Evolutionary conservation across 2,888 invertebrate species (phyloP).

Genomic region (Herminia tarsipennalis): DNA sequence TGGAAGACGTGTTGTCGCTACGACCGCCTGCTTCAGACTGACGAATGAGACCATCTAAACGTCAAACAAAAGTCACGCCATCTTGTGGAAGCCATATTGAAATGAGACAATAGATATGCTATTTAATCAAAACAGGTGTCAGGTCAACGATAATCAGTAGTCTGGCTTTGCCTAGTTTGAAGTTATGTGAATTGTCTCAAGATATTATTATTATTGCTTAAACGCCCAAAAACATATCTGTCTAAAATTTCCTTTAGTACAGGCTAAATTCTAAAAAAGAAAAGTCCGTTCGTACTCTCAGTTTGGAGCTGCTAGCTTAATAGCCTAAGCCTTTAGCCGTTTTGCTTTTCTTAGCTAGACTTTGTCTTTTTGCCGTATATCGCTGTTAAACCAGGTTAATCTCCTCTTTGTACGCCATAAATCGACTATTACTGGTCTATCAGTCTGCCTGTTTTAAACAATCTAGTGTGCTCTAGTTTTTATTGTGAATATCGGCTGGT

Average conservation of each 20-base stretch:
- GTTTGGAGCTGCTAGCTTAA: not conserved
- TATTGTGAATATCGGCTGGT: too few species aligned
- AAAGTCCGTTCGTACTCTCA: constrained; percentile 1
- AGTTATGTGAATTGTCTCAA: too few species aligned
- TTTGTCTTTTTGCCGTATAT: constrained; percentile 27
- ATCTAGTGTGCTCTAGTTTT: constrained; percentile 19
- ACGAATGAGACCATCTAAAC: too few species aligned
- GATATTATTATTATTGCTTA: not conserved
- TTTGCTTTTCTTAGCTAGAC: constrained; percentile 15
- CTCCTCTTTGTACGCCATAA: constrained; percentile 28
- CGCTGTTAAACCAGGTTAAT: constrained; percentile 37
- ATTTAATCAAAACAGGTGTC: too few species aligned
- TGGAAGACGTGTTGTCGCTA: too few species aligned
- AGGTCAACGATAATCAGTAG: too few species aligned
- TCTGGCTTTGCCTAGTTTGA: too few species aligned
- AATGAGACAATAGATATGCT: too few species aligned
- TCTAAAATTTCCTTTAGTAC: not conserved
- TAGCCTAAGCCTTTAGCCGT: constrained; percentile 8
- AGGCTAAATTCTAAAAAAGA: constrained; percentile 2
- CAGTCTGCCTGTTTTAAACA: constrained; percentile 21
- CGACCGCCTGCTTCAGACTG: too few species aligned
- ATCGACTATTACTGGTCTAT: constrained; percentile 21
- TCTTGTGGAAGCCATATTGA: too few species aligned
- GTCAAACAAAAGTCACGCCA: too few species aligned
- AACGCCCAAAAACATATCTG: not conserved